Percentiles rank a stretch among this genome's conserved stretches.
These are phyloP conservation scores for Ciona savignyi DNA, from an alignment of 23 tunicate species.

Conservation along the genomic window DNA sequence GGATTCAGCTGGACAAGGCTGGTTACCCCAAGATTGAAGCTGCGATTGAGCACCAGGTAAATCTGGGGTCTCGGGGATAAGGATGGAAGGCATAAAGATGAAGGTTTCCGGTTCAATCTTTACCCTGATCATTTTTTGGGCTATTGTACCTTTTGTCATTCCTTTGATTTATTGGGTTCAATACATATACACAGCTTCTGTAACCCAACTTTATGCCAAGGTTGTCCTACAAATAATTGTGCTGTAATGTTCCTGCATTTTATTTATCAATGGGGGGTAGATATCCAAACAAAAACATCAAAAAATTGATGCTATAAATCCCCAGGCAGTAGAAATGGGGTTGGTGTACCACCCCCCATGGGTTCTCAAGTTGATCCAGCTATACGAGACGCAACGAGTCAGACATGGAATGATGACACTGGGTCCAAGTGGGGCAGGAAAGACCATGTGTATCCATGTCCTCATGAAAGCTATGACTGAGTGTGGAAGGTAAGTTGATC, in stretches of 20 bases:
- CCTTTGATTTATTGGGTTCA: too few species aligned
- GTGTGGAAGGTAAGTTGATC: slow-evolving; percentile 66
- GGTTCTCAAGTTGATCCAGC: slow-evolving; percentile 80
- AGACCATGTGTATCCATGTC: slow-evolving; percentile 71
- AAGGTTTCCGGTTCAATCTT: too few species aligned
- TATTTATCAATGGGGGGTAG: too few species aligned
- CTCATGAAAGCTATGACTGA: slow-evolving; percentile 96
- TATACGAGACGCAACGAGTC: slow-evolving; percentile 91
- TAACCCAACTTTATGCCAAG: too few species aligned
- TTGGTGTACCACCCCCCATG: slow-evolving; percentile 89
- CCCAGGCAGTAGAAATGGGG: slow-evolving; percentile 63
- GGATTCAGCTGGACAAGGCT: slow-evolving; percentile 79
- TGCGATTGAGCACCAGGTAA: slow-evolving; percentile 83
- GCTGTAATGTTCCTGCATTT: too few species aligned
- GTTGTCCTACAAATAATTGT: too few species aligned
- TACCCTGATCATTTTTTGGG: too few species aligned
- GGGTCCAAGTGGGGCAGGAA: slow-evolving; percentile 98
- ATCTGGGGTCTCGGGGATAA: too few species aligned
- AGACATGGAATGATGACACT: slow-evolving; percentile 98
- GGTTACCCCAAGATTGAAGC: slow-evolving; percentile 94
- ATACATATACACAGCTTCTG: too few species aligned
- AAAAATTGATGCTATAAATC: slow-evolving; percentile 75
- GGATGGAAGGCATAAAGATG: too few species aligned
- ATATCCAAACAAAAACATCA: too few species aligned
- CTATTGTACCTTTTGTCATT: too few species aligned